These are phyloP conservation scores for Sialia sialis DNA, from an alignment of 2,113 vertebrate genomes.

Conservation along the genomic window DNA sequence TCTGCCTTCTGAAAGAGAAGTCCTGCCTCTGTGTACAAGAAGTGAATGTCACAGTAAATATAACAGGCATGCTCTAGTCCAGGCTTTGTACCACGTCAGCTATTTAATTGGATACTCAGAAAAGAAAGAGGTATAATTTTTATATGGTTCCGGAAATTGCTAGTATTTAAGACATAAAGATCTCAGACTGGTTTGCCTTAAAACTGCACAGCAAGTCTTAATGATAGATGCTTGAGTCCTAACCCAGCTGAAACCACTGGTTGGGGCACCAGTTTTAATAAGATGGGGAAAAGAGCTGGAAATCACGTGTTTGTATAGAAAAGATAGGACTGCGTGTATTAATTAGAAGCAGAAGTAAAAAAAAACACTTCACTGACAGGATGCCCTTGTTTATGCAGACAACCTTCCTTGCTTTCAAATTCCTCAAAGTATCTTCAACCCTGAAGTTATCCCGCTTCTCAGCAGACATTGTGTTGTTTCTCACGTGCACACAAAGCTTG, in stretches of 20 bases:
- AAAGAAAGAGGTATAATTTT: background rate
- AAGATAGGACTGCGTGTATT: background rate
- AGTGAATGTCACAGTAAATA: background rate
- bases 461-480: background rate
- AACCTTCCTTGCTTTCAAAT: background rate
- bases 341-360: background rate
- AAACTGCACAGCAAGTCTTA: background rate
- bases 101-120: background rate
- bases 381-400: background rate
- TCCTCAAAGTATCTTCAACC: background rate
- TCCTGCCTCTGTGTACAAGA: background rate
- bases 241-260: background rate
- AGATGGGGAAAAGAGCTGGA: background rate
- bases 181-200: background rate
- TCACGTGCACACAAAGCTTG: rapidly evolving
- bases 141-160: background rate
- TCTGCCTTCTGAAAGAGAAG: background rate
- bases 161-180: background rate
- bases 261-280: background rate
- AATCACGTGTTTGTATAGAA: background rate
- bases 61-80: background rate
- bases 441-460: background rate
- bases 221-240: rapidly evolving
- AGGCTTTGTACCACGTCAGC: background rate
- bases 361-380: background rate